phyloP scores from a whole-genome alignment of 2,797 vertebrate species.

The Spondyliosoma cantharus region DNA sequence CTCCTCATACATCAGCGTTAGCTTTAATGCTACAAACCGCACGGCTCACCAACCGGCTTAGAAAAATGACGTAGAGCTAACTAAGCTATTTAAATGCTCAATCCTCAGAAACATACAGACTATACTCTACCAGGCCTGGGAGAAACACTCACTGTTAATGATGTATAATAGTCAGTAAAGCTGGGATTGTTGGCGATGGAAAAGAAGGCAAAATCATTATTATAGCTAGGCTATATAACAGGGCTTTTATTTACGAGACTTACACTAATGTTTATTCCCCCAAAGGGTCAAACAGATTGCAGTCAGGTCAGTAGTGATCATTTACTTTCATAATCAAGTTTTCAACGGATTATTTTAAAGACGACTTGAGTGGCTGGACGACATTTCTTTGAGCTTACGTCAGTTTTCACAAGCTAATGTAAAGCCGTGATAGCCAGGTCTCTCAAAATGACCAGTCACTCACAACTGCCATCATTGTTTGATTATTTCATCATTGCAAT shows the following conservation, averaged over 20 bases:
- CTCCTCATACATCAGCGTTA: constrained; percentile 39
- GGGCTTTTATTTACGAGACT: not conserved
- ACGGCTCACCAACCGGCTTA: constrained; percentile 41
- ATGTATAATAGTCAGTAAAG: not conserved
- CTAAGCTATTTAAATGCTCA: constrained; percentile 52
- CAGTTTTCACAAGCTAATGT: not conserved
- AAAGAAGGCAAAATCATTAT: not conserved
- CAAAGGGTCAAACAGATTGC: not conserved
- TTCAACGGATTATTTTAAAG: not conserved
- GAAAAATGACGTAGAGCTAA: constrained; percentile 46
- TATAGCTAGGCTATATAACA: not conserved
- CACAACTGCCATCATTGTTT: too few relatives aligned
- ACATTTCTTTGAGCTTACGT: not conserved
- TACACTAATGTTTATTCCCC: not conserved
- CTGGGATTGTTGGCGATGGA: not conserved
- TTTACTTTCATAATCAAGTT: not conserved
- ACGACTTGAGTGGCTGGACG: too few relatives aligned
- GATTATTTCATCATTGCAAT: not conserved
- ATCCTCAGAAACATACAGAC: constrained; percentile 1
- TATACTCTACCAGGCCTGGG: not conserved
- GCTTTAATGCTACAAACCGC: constrained; percentile 42
- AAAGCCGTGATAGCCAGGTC: not conserved
- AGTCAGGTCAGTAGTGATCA: not conserved
- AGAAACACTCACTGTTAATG: constrained; percentile 15
- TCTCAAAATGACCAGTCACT: not conserved